Base-by-base conservation (phyloP, 1,140 invertebrate genomes). In the Caenorhabditis latens region DNA sequence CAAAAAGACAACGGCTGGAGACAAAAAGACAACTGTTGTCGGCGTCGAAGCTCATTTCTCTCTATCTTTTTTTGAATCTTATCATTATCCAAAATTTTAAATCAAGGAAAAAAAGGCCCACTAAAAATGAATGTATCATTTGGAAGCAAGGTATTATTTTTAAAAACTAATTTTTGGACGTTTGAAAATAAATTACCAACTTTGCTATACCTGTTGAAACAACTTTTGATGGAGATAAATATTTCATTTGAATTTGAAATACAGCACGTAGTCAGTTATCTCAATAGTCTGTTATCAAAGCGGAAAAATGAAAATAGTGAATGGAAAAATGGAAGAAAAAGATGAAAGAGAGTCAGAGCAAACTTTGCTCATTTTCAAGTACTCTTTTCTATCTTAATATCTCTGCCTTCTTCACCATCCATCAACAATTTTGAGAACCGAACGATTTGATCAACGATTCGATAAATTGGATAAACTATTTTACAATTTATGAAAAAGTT, bases 291-390 rank as follows among this genome's bases (percentile, higher is more conserved):
- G 32, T 19, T 24, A 63, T 63, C 11, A 21, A 63, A 7, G 24
- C 8, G 24, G 24, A 40, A 32, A 63, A 63, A 32, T 32, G 71
- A 79, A 79, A 79, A 79, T 19, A 48, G 71, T 50, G 53, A 79
- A 53, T 50, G n/a, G 71, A 24, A 50, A 32, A 79, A 79, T 50
- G 46, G 46, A 50, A n/a, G 67, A 75, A 67, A 67, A 40, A 43
- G 67, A 75, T 75, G 67, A 75, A 75, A 79, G 46, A 16, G 65
- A 79, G 71, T 50, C 21, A 79, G 46, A 43, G 71, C 40, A 79
- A 79, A 79, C 71, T 79, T 71, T 71, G 46, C 71, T 79, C 71
- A 79, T 79, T 79, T 79, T 79, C 71, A 79, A 79, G 71, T 79
- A 50, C 71, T n/a, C 19, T 71, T 71, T 71, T 43, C 71, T 79